A percentile compares a stretch with the other conserved stretches of the same genome.
Evolutionary conservation across 1,140 invertebrate genomes (phyloP).

Genomic region (Ostrea edulis): DNA sequence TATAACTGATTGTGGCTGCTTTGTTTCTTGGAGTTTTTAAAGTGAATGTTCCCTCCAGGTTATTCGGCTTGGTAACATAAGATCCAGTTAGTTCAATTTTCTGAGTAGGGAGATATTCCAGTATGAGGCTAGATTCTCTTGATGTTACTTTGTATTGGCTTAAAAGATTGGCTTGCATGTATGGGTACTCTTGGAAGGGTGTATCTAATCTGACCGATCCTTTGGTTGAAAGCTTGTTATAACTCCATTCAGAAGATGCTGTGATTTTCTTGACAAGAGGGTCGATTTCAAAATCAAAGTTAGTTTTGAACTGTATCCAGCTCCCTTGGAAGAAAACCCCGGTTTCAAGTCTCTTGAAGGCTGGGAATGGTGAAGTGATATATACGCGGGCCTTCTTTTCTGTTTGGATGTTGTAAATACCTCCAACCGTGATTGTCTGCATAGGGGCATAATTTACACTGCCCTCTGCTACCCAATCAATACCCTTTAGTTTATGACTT

Average conservation of each 20-base stretch:
- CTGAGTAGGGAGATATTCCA: conserved; percentile 54
- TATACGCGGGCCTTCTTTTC: conserved; percentile 51
- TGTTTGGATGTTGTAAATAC: conserved; percentile 48
- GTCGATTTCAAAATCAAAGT: conserved; percentile 54
- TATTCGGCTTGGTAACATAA: conserved; percentile 40
- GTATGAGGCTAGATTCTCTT: conserved; percentile 35
- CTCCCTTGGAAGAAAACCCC: conserved; percentile 52
- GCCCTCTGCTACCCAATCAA: conserved; percentile 52
- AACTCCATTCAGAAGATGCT: conserved; percentile 46
- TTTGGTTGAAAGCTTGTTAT: conserved; percentile 39
- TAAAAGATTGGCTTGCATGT: conserved; percentile 50
- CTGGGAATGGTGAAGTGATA: conserved; percentile 59
- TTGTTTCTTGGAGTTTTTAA: conserved; percentile 62
- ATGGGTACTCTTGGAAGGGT: conserved; percentile 56
- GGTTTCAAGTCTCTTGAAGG: conserved; percentile 55
- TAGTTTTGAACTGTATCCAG: conserved; percentile 53
- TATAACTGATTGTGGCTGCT: conserved; percentile 40
- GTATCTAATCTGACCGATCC: conserved; percentile 58
- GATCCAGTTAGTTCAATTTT: conserved; percentile 54
- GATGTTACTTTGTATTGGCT: not conserved
- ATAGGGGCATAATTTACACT: conserved; percentile 53
- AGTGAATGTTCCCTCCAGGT: conserved; percentile 56
- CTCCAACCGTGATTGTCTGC: conserved; percentile 49
- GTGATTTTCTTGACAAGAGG: conserved; percentile 59
- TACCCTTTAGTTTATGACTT: conserved; percentile 53